Percentiles rank a stretch among this genome's conserved stretches.
Conservation (phyloP, 2,888 invertebrate genomes). For the Catocala nupta region DNA sequence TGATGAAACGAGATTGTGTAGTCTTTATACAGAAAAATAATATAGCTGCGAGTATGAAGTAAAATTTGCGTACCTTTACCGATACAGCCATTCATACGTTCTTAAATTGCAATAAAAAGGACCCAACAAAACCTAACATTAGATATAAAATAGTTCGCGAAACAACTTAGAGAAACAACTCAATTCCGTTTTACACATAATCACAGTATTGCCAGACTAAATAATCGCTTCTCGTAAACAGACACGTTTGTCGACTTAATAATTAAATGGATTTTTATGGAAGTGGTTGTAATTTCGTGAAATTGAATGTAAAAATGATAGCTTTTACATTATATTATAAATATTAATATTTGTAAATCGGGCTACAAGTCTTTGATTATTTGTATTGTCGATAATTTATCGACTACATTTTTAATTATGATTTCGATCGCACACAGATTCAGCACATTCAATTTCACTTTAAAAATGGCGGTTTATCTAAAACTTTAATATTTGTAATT, state of each 20-base stretch:
- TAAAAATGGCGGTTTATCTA: conserved; percentile 4
- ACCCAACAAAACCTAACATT: conserved; percentile 44
- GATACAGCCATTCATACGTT: conserved; percentile 22
- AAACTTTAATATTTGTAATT: conserved; percentile 8
- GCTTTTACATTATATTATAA: not conserved
- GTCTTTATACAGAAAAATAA: not conserved
- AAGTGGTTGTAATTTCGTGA: no score
- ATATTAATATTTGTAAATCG: no score
- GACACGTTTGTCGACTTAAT: no score
- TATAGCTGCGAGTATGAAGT: not conserved
- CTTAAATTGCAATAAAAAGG: conserved; percentile 19
- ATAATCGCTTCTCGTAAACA: not conserved
- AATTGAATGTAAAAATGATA: no score
- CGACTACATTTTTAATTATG: not conserved
- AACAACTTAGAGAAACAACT: conserved; percentile 35
- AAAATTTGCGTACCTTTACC: not conserved
- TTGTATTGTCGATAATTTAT: not conserved
- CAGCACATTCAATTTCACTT: not conserved
- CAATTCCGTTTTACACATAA: conserved; percentile 49
- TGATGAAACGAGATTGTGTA: not conserved
- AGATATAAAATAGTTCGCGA: conserved; percentile 32
- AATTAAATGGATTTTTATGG: no score
- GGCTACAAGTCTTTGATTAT: not conserved
- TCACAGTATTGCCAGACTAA: conserved; percentile 47
- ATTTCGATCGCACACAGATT: not conserved